Evolutionary conservation across 2,888 invertebrate genomes (phyloP).

Genomic region (Hypomecis atomaria): DNA sequence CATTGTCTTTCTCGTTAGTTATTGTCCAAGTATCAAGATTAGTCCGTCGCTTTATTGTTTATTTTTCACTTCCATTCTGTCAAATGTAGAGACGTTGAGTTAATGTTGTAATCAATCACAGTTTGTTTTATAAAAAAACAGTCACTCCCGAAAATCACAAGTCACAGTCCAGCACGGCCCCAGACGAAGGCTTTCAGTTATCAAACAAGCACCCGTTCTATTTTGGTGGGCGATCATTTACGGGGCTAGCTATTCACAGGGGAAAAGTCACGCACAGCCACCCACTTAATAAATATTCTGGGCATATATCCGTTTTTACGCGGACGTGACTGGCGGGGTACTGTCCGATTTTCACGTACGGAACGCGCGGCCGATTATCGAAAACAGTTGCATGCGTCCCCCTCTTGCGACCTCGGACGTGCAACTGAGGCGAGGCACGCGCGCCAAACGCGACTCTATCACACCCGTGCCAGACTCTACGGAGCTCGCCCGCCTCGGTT

Average conservation of each 20-base stretch:
- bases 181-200: constrained; percentile 69
- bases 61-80: constrained; percentile 17
- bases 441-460: constrained; percentile 82
- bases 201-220: constrained; percentile 75
- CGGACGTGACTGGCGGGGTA: constrained; percentile 81
- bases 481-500: constrained; percentile 62
- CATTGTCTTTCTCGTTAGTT: constrained; percentile 52
- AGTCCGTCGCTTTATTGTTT: constrained; percentile 48
- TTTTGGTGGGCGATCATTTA: constrained; percentile 77
- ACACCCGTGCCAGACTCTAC: constrained; percentile 72
- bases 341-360: constrained; percentile 84
- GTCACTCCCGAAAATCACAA: constrained; percentile 26
- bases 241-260: constrained; percentile 78
- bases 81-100: background rate
- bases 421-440: constrained; percentile 83
- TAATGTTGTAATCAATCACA: constrained; percentile 23
- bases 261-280: constrained; percentile 84
- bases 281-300: constrained; percentile 86
- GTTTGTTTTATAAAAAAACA: constrained; percentile 25
- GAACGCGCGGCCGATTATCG: constrained; percentile 84
- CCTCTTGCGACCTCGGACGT: constrained; percentile 82
- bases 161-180: constrained; percentile 37
- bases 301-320: constrained; percentile 86
- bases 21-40: constrained; percentile 45
- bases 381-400: constrained; percentile 84